Conservation (phyloP, 2,797 vertebrate species). For the Crypturellus tataupa region DNA sequence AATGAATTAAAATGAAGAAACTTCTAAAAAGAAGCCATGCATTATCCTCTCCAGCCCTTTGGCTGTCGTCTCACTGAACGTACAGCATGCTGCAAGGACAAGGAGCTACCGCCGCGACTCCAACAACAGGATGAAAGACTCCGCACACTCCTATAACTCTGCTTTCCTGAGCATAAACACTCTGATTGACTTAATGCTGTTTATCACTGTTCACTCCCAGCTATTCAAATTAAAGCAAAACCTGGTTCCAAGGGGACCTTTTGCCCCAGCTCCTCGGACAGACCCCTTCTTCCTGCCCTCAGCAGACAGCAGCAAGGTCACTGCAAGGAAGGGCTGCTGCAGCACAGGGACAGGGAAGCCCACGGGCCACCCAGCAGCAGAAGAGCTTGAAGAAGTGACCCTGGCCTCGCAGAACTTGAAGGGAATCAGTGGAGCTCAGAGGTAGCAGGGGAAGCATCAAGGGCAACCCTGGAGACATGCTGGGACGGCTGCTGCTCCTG, state of each 20-base stretch:
- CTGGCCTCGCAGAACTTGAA: background rate
- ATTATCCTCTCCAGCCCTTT: background rate
- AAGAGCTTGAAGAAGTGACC: background rate
- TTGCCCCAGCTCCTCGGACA: background rate
- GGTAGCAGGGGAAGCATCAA: background rate
- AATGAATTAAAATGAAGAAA: background rate
- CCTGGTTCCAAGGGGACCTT: background rate
- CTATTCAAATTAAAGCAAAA: background rate
- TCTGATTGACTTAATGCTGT: background rate
- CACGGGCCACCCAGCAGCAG: background rate
- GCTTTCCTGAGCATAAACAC: background rate
- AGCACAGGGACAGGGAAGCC: background rate
- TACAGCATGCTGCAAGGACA: background rate
- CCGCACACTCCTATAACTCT: background rate
- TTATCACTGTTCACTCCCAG: background rate
- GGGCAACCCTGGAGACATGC: background rate
- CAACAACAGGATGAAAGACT: background rate
- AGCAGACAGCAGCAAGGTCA: background rate
- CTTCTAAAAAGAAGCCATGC: background rate
- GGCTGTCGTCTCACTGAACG: background rate
- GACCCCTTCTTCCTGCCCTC: background rate
- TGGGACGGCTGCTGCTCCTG: background rate
- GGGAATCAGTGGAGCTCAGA: background rate
- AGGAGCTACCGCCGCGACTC: background rate
- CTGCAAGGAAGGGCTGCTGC: no score